phyloP scores from a whole-genome alignment of 1,140 invertebrate genomes.

The Aphelinus atriplicis region DNA sequence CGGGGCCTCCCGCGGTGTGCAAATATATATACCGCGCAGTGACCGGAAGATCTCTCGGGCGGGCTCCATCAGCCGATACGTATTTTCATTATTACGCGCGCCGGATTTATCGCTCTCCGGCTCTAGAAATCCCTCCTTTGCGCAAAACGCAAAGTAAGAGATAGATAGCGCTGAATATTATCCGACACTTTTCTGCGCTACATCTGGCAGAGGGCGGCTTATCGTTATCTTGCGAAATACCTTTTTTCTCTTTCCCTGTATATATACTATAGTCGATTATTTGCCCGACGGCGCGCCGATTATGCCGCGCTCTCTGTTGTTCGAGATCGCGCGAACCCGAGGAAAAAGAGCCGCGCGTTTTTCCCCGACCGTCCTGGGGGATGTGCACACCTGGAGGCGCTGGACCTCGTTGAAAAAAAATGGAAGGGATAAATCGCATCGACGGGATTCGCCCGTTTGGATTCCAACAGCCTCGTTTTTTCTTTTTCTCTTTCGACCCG shows the following conservation, averaged over 20 bases:
- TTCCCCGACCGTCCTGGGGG: too few relatives aligned
- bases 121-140: conserved; percentile 2
- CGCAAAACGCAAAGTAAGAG: neutral
- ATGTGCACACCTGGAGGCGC: too few relatives aligned
- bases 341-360: too few relatives aligned
- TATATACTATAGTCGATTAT: neutral
- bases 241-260: neutral
- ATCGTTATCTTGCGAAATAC: conserved; percentile 16
- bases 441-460: too few relatives aligned
- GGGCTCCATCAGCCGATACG: too few relatives aligned
- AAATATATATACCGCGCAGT: too few relatives aligned
- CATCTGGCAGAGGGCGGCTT: neutral
- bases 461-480: too few relatives aligned
- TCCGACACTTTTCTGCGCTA: neutral
- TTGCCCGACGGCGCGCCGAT: conserved; percentile 1
- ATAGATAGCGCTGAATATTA: neutral
- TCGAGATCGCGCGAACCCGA: too few relatives aligned
- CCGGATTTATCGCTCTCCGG: neutral
- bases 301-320: neutral
- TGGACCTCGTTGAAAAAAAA: too few relatives aligned
- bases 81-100: neutral
- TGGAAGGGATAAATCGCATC: too few relatives aligned
- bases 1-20: too few relatives aligned
- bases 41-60: neutral
- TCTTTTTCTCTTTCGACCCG: too few relatives aligned